Conservation (phyloP, 1,140 invertebrate species). For the Homalodisca vitripennis region DNA sequence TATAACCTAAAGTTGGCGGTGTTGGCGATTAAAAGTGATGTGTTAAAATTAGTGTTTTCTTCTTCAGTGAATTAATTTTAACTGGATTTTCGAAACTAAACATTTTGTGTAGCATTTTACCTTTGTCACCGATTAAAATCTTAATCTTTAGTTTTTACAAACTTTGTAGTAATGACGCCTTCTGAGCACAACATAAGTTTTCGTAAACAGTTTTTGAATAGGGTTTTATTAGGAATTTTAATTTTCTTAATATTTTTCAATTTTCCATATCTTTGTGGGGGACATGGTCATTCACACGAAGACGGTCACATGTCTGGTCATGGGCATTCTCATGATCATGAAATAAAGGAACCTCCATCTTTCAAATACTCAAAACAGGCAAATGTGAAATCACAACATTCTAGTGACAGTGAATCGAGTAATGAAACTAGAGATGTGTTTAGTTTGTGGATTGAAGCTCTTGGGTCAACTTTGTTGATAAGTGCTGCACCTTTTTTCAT, state of each 20-base stretch:
- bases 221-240: slow-evolving; percentile 43
- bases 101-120: too few species aligned
- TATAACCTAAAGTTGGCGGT: too few species aligned
- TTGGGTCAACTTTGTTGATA: slow-evolving; percentile 88
- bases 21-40: too few species aligned
- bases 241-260: slow-evolving; percentile 49
- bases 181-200: too few species aligned
- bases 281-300: slow-evolving; percentile 42
- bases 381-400: too few species aligned
- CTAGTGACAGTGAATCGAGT: too few species aligned
- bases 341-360: slow-evolving; percentile 57
- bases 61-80: too few species aligned
- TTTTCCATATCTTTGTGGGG: slow-evolving; percentile 49
- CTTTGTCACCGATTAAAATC: too few species aligned
- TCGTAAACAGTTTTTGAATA: slow-evolving; percentile 54
- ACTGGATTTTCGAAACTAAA: too few species aligned
- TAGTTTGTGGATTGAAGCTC: slow-evolving; percentile 75
- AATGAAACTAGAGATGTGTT: slow-evolving; percentile 46
- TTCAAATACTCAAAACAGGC: slow-evolving; percentile 75
- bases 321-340: slow-evolving; percentile 46
- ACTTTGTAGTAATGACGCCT: too few species aligned
- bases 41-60: too few species aligned
- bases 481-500: slow-evolving; percentile 93
- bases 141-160: too few species aligned
- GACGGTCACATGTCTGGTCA: slow-evolving; percentile 46